Conservation (phyloP, 2,888 invertebrate species). For the Chloroclysta siterata region DNA sequence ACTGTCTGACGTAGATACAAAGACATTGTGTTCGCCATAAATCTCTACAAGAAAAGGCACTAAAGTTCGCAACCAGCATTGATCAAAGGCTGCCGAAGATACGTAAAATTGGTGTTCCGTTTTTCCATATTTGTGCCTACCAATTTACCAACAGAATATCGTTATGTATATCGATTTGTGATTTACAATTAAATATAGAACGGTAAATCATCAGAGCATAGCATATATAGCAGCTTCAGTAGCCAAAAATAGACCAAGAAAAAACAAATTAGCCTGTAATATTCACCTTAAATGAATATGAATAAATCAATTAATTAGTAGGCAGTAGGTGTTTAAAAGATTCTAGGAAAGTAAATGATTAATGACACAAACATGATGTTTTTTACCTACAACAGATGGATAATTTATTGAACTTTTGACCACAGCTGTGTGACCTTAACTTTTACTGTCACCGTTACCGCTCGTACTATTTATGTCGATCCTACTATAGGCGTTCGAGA, state of each 20-base stretch:
- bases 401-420: constrained; percentile 54
- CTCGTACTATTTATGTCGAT: constrained; percentile 9
- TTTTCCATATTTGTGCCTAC: neutral
- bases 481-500: constrained; percentile 1
- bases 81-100: constrained; percentile 3
- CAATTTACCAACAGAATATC: neutral
- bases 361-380: constrained; percentile 42
- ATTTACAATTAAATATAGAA: neutral
- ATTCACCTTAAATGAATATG: neutral
- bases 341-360: constrained; percentile 38
- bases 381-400: constrained; percentile 45
- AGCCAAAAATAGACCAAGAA: neutral
- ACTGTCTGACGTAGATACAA: constrained; percentile 10
- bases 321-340: constrained; percentile 14
- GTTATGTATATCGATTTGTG: neutral
- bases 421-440: constrained; percentile 50
- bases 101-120: neutral
- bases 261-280: neutral
- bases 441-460: constrained; percentile 52
- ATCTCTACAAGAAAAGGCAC: neutral
- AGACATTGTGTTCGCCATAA: constrained; percentile 2
- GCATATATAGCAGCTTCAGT: neutral
- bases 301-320: constrained; percentile 6
- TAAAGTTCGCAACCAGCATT: constrained; percentile 2
- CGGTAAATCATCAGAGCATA: neutral